Evolutionary conservation across 2,888 invertebrate species (phyloP), one percentile per base, ranked within the genome.

Genomic region (Steromphala cineraria): DNA sequence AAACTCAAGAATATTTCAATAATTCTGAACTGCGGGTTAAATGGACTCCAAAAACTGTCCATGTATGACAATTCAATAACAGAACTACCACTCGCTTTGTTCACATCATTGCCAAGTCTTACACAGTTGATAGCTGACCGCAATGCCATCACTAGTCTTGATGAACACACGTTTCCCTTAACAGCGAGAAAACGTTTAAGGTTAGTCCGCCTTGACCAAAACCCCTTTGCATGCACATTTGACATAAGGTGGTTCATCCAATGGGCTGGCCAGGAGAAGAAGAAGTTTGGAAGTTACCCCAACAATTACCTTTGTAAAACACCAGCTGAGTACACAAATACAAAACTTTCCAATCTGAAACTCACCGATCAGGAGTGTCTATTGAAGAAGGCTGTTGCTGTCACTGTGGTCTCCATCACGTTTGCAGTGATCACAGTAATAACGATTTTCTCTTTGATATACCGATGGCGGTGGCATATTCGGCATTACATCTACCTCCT

Each of bases 401-500:
- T 40, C 62, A 40, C 28, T 19, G 40, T 62, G 17, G 19, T 62
- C 2, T n/a, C 36, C 10, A 67, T 40, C 13, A 46, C 24, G 5
- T 36, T 56, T 46, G 24, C 67, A n/a, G 0, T 78, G 0, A 19
- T 67, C n/a, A 21, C 46, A 13, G 52, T 52, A 5, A 7, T 67
- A 7, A 53, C 24, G 15, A 13, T 78, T 15, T 52, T 24, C 36
- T 56, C 67, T 17, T n/a, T 78, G 24, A 24, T 78, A 13, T 78
- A 78, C 24, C 36, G 67, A 78, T 78, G 67, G 52, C 56, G 78
- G 2, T 78, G 78, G 78, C 24, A 46, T 21, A 36, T 78, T 13
- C 19, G 67, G 28, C 67, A 78, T 40, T 46, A 67, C 40, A 52
- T 78, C 13, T 78, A 67, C 24, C 36, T 78, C 3, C 46, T 36